These are phyloP conservation scores for Aratinga solstitialis DNA, from an alignment of 2,797 vertebrate species.

Conservation along the genomic window DNA sequence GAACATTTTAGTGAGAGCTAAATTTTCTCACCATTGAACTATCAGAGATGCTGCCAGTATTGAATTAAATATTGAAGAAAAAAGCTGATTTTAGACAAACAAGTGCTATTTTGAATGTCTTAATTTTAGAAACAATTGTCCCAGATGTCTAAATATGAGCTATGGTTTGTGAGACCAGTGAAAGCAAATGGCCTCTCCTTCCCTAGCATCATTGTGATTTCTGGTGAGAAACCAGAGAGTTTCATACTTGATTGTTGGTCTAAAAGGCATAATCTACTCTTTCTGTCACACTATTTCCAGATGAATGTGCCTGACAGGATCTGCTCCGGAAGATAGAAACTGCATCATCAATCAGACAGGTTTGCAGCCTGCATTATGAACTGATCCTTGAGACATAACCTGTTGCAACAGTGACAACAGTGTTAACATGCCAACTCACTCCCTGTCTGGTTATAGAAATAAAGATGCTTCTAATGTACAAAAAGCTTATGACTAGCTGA, in stretches of 20 bases:
- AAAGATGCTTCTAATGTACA: background rate
- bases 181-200: constrained; percentile 1
- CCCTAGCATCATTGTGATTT: background rate
- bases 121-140: constrained; percentile 46
- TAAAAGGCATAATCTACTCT: background rate
- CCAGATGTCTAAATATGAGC: constrained; percentile 34
- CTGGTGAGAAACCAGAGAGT: background rate
- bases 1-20: background rate
- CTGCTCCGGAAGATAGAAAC: background rate
- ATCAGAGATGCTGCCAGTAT: background rate
- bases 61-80: constrained; percentile 7
- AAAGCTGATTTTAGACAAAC: constrained; percentile 16
- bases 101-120: background rate
- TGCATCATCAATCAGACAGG: background rate
- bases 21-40: background rate
- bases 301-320: background rate
- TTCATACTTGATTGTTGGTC: background rate
- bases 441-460: background rate
- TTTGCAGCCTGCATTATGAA: background rate
- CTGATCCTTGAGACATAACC: background rate
- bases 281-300: background rate
- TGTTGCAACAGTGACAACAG: background rate
- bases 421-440: fast-evolving
- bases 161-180: background rate
- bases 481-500: background rate